These are phyloP conservation scores for Rattus rattus DNA, from an alignment of 2,113 vertebrate genomes.

Conservation along the genomic window DNA sequence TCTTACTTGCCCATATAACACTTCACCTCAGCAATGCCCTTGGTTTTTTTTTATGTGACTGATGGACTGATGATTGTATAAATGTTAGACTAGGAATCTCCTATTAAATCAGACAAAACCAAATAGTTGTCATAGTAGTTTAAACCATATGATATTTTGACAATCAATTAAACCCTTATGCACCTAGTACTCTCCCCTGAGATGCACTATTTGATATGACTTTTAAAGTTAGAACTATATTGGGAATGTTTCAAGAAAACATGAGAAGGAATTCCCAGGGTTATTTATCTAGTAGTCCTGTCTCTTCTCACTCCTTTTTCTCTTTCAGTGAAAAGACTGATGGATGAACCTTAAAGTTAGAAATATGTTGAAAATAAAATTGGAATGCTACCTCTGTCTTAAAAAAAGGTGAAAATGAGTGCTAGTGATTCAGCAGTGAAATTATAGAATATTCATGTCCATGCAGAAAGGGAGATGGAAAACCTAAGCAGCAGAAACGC, in stretches of 20 bases:
- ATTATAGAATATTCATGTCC: slow-evolving; percentile 44
- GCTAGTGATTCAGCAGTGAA: slow-evolving; percentile 64
- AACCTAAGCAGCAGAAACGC: not conserved
- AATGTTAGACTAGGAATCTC: not conserved
- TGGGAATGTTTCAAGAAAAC: not conserved
- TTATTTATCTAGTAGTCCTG: slow-evolving; percentile 30
- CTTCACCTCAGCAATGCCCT: not conserved
- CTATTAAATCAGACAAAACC: not conserved
- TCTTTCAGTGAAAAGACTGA: slow-evolving; percentile 43
- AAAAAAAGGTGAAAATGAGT: slow-evolving; percentile 61
- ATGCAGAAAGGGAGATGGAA: slow-evolving; percentile 19
- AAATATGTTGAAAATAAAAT: slow-evolving; percentile 65
- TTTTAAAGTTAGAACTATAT: slow-evolving; percentile 49
- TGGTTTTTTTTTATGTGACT: not conserved
- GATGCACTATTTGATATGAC: slow-evolving; percentile 19
- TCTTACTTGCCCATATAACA: not conserved
- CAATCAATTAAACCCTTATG: not conserved
- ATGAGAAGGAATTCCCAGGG: not conserved
- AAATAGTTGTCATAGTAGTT: not conserved
- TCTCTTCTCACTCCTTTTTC: slow-evolving; percentile 55
- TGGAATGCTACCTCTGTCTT: slow-evolving; percentile 50
- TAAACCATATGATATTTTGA: slow-evolving; percentile 15
- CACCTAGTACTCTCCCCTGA: not conserved
- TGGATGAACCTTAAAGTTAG: slow-evolving; percentile 50
- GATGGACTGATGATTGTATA: not conserved